These are phyloP conservation scores for Zosterops hypoxanthus DNA, from an alignment of 2,113 vertebrate species.

Conservation along the genomic window DNA sequence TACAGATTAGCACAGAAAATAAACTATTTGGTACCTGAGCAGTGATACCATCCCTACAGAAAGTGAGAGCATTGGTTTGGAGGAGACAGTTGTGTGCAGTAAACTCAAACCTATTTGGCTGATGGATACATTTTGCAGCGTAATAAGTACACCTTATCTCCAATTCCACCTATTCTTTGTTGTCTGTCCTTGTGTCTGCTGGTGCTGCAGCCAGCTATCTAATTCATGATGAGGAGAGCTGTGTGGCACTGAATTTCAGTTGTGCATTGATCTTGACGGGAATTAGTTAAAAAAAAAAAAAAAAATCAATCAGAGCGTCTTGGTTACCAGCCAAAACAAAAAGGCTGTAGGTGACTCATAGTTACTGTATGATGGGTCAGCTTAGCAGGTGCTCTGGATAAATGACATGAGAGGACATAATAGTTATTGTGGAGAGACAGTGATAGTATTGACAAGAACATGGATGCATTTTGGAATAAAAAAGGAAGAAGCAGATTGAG, in stretches of 20 bases:
- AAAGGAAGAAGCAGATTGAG: conserved; percentile 24
- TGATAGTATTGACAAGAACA: conserved; percentile 37
- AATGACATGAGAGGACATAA: conserved; percentile 16
- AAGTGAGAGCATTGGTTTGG: not conserved
- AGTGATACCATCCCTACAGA: not conserved
- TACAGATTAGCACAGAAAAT: not conserved
- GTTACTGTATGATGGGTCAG: not conserved
- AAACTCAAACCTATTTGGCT: not conserved
- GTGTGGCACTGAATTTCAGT: not conserved
- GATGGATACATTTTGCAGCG: not conserved
- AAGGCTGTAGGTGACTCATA: conserved; percentile 1
- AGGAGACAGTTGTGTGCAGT: not conserved
- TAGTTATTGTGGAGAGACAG: conserved; percentile 12
- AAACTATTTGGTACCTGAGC: not conserved
- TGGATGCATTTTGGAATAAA: not conserved
- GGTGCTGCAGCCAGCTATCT: not conserved
- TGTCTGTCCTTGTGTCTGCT: not conserved
- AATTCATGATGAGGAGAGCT: conserved; percentile 4
- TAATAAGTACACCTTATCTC: not conserved
- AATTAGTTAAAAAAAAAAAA: conserved; percentile 23
- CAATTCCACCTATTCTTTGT: not conserved
- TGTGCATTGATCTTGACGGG: conserved; percentile 39
- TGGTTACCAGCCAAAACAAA: not conserved
- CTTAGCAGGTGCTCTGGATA: conserved; percentile 27
- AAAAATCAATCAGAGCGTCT: conserved; percentile 1